Evolutionary conservation across 2,888 invertebrate species (phyloP).

Genomic region (Cremastobaeus sp.): DNA sequence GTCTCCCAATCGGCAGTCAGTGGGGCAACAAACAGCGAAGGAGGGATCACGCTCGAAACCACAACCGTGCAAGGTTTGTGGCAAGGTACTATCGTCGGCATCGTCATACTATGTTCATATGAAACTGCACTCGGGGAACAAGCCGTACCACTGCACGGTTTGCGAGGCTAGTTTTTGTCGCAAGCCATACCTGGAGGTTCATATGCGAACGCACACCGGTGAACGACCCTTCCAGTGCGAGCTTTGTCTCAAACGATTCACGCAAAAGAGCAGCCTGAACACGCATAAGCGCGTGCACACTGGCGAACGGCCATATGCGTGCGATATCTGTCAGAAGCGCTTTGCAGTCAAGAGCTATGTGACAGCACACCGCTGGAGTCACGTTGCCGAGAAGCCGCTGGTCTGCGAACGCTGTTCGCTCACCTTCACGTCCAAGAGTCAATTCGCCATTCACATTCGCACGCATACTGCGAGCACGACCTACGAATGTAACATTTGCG

Average conservation of each 20-base stretch:
- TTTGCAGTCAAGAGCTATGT: constrained; percentile 91
- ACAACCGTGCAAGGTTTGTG: constrained; percentile 85
- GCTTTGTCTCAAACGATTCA: constrained; percentile 87
- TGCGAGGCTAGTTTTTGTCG: constrained; percentile 89
- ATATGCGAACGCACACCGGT: constrained; percentile 89
- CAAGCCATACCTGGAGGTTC: constrained; percentile 89
- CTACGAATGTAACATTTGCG: constrained; percentile 87
- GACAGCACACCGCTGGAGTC: constrained; percentile 89
- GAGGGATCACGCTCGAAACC: constrained; percentile 82
- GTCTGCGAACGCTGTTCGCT: constrained; percentile 86
- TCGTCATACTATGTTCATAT: constrained; percentile 90
- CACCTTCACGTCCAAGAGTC: constrained; percentile 86
- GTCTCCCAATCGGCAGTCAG: constrained; percentile 73
- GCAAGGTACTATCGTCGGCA: constrained; percentile 81
- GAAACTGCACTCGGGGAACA: constrained; percentile 89
- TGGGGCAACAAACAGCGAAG: constrained; percentile 74
- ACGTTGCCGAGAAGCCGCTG: constrained; percentile 86
- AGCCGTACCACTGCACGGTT: constrained; percentile 87
- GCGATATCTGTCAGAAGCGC: constrained; percentile 88
- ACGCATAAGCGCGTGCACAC: constrained; percentile 90
- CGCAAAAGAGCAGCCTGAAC: constrained; percentile 89
- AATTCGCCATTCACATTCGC: constrained; percentile 87
- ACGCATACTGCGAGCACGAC: constrained; percentile 85
- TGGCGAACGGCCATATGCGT: constrained; percentile 88
- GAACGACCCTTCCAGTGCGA: constrained; percentile 88